Evolutionary conservation across 2,113 vertebrate genomes (phyloP), one percentile per base, ranked within the genome.

Genomic region (Tretioscincus oriximinensis): DNA sequence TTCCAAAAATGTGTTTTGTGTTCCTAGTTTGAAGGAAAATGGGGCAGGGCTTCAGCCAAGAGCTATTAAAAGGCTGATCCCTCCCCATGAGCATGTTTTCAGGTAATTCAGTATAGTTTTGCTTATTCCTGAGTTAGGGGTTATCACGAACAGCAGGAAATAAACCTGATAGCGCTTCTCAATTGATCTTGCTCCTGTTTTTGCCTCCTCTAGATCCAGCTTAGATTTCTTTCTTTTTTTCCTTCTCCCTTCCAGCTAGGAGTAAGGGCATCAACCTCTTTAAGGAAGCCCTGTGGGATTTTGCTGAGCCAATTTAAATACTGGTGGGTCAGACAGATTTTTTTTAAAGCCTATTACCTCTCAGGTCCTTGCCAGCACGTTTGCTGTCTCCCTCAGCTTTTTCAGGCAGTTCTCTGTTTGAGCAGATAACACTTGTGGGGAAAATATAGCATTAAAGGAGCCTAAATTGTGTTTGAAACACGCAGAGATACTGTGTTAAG

Each of bases 271-370:
- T 22, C 73, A 31, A 28, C 54, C 77, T 69, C 77, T 76, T 80
- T 86, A 85, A 80, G 67, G 86, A 87, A 89, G 84, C 74, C 31
- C 73, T 16, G 26, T 69, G 85, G 86, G 31, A 90, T 89, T 92
- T 89, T 58, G 61, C 80, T 87, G 81, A 87, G 85, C 88, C 85
- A 86, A 49, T 88, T 92, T 84, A 86, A 69, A 78, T 84, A 78
- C 85, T 81, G 18, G 35, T 87, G 84, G 64, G 26, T 85, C 84
- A 92, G 91, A 81, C 80, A 73, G 73, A 77, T 78, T 66, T n/a
- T 65, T 83, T 73, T 41, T 8, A 7, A 83, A 90, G 86, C 75
- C 75, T 64, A 77, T 86, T 84, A 84, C 81, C 90, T 80, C 22
- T 54, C 61, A 83, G 11, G 83, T 66, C 84, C 84, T 83, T 73